A percentile compares a stretch with the other conserved stretches of the same genome.
phyloP scores from a whole-genome alignment of 2,888 invertebrate genomes.

The Caenorhabditis sinica region DNA sequence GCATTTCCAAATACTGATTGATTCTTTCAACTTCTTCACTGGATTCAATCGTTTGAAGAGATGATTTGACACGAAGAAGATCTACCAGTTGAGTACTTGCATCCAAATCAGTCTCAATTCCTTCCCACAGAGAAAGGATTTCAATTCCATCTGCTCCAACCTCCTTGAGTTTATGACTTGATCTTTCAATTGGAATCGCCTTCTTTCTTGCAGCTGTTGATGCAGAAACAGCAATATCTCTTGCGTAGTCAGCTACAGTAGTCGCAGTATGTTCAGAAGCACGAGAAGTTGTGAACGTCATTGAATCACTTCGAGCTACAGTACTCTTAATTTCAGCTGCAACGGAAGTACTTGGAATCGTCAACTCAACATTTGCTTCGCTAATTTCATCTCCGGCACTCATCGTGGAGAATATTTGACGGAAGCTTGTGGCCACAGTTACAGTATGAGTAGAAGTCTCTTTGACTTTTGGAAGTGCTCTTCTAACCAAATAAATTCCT shows the following conservation, averaged over 20 bases:
- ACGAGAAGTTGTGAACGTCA: constrained; percentile 51
- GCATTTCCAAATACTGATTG: constrained; percentile 63
- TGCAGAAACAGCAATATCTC: constrained; percentile 51
- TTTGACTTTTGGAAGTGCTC: constrained; percentile 65
- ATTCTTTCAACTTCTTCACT: constrained; percentile 74
- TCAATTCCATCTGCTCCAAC: constrained; percentile 72
- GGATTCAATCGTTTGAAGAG: constrained; percentile 71
- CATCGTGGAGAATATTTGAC: constrained; percentile 69
- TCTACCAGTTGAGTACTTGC: constrained; percentile 70
- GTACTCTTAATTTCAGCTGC: constrained; percentile 48
- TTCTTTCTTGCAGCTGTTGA: constrained; percentile 57
- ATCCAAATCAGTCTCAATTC: constrained; percentile 79
- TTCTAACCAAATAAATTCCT: constrained; percentile 70
- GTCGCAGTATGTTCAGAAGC: constrained; percentile 58
- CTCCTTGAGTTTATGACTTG: constrained; percentile 65
- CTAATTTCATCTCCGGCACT: constrained; percentile 67
- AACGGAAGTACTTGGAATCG: constrained; percentile 51
- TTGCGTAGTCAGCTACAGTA: constrained; percentile 57
- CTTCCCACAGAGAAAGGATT: constrained; percentile 78
- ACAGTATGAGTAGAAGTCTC: constrained; percentile 74
- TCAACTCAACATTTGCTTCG: constrained; percentile 69
- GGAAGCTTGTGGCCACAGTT: constrained; percentile 70
- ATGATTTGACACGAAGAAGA: constrained; percentile 62
- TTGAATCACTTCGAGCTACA: constrained; percentile 61
- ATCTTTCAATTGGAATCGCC: constrained; percentile 51